Evolutionary conservation across 2,888 invertebrate species (phyloP).

Genomic region (Ceriagrion tenellum): DNA sequence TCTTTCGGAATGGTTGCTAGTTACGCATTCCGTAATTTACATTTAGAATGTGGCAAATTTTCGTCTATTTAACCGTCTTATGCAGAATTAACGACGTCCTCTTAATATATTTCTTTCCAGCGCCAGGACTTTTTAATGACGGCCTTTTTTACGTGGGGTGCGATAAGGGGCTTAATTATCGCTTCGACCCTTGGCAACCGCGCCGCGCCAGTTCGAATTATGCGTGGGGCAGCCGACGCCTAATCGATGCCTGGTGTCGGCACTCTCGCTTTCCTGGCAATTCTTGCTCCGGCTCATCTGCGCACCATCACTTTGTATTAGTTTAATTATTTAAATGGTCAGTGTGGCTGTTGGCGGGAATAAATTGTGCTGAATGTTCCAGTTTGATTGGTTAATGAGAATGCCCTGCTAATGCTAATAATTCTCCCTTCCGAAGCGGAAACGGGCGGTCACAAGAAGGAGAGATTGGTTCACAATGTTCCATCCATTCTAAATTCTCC

Average conservation of each 20-base stretch:
- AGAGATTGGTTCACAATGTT: too few species aligned
- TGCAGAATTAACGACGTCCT: background rate
- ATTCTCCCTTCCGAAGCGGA: too few species aligned
- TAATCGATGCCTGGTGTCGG: background rate
- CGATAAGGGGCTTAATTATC: conserved; percentile 54
- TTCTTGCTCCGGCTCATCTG: background rate
- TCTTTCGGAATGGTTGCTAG: background rate
- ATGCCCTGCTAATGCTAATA: too few species aligned
- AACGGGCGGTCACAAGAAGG: too few species aligned
- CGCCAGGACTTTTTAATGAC: background rate
- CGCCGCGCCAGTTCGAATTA: conserved; percentile 52
- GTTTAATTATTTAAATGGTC: background rate
- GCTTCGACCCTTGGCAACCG: conserved; percentile 25
- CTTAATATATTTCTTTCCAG: background rate
- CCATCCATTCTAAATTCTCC: too few species aligned
- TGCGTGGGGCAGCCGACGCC: conserved; percentile 12
- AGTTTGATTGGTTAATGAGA: too few species aligned
- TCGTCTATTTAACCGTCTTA: background rate
- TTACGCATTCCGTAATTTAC: background rate
- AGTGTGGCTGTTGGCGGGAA: background rate
- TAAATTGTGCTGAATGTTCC: too few species aligned
- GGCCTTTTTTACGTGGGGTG: background rate
- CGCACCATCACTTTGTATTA: background rate
- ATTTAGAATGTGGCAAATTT: background rate
- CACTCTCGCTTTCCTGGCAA: background rate